Base-by-base conservation (phyloP, 2,888 invertebrate genomes). In the Monopis laevigella region DNA sequence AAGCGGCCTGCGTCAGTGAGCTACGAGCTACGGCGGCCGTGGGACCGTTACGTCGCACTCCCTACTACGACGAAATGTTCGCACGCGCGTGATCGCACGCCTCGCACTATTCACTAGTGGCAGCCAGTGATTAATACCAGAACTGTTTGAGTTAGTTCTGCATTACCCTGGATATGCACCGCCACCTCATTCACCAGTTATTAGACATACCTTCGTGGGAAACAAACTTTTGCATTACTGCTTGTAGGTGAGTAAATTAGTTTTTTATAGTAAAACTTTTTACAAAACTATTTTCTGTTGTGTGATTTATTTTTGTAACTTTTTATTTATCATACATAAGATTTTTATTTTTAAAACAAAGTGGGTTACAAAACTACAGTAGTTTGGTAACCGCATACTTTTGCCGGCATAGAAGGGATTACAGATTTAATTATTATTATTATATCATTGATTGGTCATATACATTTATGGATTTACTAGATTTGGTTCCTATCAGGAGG, bases 91-190 rank as follows among this genome's bases (percentile, higher is more conserved):
- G 67, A 68, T 66, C 59, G 65, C 66, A 65, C 65, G 63, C 52
- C 58, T 52, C 55, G 59, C 55, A 51, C 56, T 59, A 62, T 59
- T 67, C 61, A 63, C 63, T 54, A 66, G 72, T 72, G 72, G 64
- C 59, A 55, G 53, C 59, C 59, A 74, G 75, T 75, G 75, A 69
- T 69, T 64, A 67, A 66, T 61, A 68, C 59, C 62, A 65, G 57
- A 36, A 12, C 12, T 36, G 16, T 36, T 11, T 36, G 21, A 36
- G 36, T 36, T 36, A 21, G 21, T 36, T 19, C 21, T 36, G 10
- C 19, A 36, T 13, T 34, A 16, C 14, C 3, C 36, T 36, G 36
- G 36, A 19, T 36, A n/a, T 36, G 16, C 2, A 36, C 11, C 21
- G 19, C 10, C 18, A 17, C n/a, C 36, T 21, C 19, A 12, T 12